Evolutionary conservation across 2,113 vertebrate species (phyloP).

Genomic region (Progne subis): DNA sequence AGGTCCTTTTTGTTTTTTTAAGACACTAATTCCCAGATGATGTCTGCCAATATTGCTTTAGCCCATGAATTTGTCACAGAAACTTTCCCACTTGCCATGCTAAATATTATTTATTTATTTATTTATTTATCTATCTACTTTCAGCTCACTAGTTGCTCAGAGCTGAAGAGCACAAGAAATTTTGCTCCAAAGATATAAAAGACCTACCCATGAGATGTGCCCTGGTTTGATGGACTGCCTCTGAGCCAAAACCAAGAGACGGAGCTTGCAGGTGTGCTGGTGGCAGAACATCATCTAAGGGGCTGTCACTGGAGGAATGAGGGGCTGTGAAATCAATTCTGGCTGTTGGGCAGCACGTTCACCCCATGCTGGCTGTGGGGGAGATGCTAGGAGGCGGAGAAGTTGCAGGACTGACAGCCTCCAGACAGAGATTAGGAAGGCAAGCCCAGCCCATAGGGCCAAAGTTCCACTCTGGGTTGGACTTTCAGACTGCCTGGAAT

Average conservation of each 20-base stretch:
- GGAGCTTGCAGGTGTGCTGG: not conserved
- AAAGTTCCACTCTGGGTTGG: not conserved
- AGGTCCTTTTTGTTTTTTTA: not conserved
- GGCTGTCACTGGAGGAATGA: not conserved
- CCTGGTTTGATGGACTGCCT: not conserved
- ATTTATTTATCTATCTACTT: fast-evolving
- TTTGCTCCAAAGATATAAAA: not conserved
- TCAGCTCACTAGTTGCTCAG: not conserved
- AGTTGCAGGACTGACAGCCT: not conserved
- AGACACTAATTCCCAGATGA: not conserved
- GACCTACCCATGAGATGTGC: not conserved
- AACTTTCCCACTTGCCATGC: not conserved
- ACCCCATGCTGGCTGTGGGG: fast-evolving
- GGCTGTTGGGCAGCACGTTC: fast-evolving
- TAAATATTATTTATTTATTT: not conserved
- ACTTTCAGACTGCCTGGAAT: not conserved
- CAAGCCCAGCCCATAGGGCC: not conserved
- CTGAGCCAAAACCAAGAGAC: fast-evolving
- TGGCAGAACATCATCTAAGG: not conserved
- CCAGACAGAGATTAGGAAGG: not conserved
- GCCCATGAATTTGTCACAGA: not conserved
- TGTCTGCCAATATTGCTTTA: not conserved
- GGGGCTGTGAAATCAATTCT: not conserved
- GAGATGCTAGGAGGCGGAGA: not conserved
- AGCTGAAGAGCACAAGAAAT: not conserved